Base-by-base conservation (phyloP, 2,888 invertebrate species). In the Oscheius sp. region DNA sequence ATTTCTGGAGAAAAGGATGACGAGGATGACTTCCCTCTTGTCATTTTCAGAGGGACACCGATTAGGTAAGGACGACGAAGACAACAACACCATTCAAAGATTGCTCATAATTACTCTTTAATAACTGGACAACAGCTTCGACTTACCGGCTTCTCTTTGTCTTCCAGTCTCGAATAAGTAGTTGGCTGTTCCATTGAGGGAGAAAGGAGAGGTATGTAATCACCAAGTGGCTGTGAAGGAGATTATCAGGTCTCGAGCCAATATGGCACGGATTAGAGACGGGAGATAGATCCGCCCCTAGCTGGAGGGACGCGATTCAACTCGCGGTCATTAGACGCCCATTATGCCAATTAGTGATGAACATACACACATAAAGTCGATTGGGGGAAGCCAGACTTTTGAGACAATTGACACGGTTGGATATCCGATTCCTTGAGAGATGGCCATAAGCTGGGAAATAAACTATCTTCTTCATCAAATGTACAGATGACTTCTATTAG, bases 311-410 rank as follows among this genome's bases (percentile, higher is more conserved):
- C 29, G 13, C 25, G 52, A 52, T 66, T 66, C 66, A 52, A 66
- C 52, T 49, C 66, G 66, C 52, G 35, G 35, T 35, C 66, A 66
- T 66, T 66, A 66, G 66, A 66, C 66, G 66, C 66, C 66, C 52
- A 66, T 66, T 66, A 66, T 25, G 66, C 66, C 66, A 66, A 66
- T 66, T 66, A 66, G 66, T 27, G 27, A 49, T 66, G 52, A 66
- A 66, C 66, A 66, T 21, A 66, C 66, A 23, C 49, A 49, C 49
- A 49, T 18, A 49, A 49, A 49, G 49, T 49, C 49, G 49, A 49
- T n/a, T 49, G 49, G 49, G n/a, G 35, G 35, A 35, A 9, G 5
- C 35, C 5, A 35, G 35, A 35, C 35, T 35, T 35, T 35, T 3
- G 35, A 9, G 35, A 35, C 35, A 35, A 35, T 35, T 6, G 35